Base-by-base conservation (phyloP, 2,888 invertebrate species). In the Crioceris asparagi region DNA sequence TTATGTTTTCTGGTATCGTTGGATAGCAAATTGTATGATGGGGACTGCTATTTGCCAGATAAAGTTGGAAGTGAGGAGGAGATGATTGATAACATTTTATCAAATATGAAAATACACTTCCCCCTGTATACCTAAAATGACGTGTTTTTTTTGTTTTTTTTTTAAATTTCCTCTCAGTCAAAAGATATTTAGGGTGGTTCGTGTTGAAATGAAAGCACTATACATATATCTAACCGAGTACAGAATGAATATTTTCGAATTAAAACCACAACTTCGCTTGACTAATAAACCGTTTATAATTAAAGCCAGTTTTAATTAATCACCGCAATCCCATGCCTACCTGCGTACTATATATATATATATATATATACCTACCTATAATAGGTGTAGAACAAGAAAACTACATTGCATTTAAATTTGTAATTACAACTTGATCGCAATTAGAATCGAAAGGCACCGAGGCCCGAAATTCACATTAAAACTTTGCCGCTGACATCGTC, bases 371-470 rank as follows among this genome's bases (percentile, higher is more conserved):
- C 21, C 10, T 21, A 21, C 10, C 21, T 21, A 10, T 21, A 7
- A 21, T 10, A 21, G 21, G 21, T 7, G 10, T 7, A 21, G 10
- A 21, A 21, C 6, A 21, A 21, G 10, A 21, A 21, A 21, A 21
- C 6, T 7, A 21, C 6, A 21, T n/a, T n/a, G n/a, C n/a, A n/a
- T 52, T 56, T 57, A 49, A 54, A 53, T 57, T 55, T 53, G 55
- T 51, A 60, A 60, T 59, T 59, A 58, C 56, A 54, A 54, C 52
- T 57, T 55, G 53, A 59, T 60, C 54, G 56, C 56, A 60, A 59
- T 60, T 56, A 57, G 57, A 59, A 56, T 57, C 52, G 53, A 51
- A 46, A 43, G 52, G 50, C 52, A 48, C 45, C 45, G 43, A 46
- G 44, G 47, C 43, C 43, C 36, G 17, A 41, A 45, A 49, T 49